A percentile compares a stretch with the other conserved stretches of the same genome.
These are phyloP conservation scores for Sparidentex hasta DNA, from an alignment of 2,797 vertebrate genomes.

Conservation along the genomic window DNA sequence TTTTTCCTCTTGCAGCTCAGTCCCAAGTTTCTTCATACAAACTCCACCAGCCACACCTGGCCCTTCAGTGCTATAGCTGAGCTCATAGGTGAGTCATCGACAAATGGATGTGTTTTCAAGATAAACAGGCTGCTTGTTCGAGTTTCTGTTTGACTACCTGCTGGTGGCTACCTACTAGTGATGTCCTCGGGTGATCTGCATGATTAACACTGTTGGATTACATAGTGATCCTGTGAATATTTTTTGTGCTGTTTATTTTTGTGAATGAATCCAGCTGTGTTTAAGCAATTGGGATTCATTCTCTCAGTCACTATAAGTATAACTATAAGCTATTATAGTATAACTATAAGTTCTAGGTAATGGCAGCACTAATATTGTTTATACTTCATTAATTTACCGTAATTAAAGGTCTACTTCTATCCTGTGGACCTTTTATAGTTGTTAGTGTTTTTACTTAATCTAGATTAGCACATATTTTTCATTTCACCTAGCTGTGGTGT, in stretches of 20 bases:
- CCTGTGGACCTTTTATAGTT: too few relatives aligned
- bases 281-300: neutral
- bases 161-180: neutral
- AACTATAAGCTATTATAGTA: too few relatives aligned
- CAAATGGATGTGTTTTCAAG: neutral
- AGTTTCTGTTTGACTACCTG: neutral
- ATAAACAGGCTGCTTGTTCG: fast-evolving
- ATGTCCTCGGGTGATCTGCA: neutral
- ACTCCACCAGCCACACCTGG: conserved; percentile 98
- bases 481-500: too few relatives aligned
- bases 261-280: neutral
- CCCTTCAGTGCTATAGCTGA: conserved; percentile 97
- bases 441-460: too few relatives aligned
- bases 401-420: too few relatives aligned
- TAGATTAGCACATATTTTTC: too few relatives aligned
- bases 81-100: conserved; percentile 92
- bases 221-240: neutral
- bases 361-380: too few relatives aligned
- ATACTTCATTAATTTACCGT: too few relatives aligned
- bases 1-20: conserved; percentile 86
- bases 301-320: neutral
- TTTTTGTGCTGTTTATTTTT: neutral
- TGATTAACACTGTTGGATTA: too few relatives aligned
- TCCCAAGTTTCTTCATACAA: conserved; percentile 94
- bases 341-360: too few relatives aligned